Percentiles rank a stretch among this genome's conserved stretches.
These are phyloP conservation scores for Hydroisotoma schaefferi DNA, from an alignment of 2,888 invertebrate species.

Conservation along the genomic window DNA sequence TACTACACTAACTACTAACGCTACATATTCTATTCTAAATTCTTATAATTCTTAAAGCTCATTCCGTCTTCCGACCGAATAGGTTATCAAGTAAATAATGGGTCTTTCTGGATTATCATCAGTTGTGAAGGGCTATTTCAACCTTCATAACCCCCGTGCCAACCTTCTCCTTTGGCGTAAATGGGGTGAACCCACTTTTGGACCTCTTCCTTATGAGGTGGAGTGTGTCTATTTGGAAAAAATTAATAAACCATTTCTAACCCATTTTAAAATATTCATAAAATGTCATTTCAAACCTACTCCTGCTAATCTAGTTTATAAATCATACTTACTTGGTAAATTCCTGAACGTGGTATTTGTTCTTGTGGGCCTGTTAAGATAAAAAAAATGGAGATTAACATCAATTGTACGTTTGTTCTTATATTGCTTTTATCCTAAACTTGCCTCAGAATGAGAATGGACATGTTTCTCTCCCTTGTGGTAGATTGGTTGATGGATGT, in stretches of 20 bases:
- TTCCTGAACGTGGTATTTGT: conserved; percentile 32
- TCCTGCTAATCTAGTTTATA: background rate
- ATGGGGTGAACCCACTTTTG: conserved; percentile 35
- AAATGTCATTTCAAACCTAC: too few relatives aligned
- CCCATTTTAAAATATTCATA: too few relatives aligned
- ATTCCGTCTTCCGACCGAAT: too few relatives aligned
- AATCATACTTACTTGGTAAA: conserved; percentile 20
- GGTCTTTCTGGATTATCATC: too few relatives aligned
- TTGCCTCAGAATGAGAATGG: conserved; percentile 11
- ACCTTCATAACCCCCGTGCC: conserved; percentile 18
- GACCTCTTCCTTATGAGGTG: conserved; percentile 31
- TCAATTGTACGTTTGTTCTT: background rate
- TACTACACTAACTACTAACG: too few relatives aligned
- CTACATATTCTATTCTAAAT: too few relatives aligned
- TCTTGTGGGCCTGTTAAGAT: conserved; percentile 38
- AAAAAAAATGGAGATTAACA: too few relatives aligned
- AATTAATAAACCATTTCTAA: background rate
- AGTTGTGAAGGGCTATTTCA: background rate
- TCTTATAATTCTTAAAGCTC: too few relatives aligned
- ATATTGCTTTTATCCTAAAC: background rate
- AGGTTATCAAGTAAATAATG: too few relatives aligned
- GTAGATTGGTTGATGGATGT: conserved; percentile 37
- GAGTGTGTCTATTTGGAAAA: conserved; percentile 16
- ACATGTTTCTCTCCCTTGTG: conserved; percentile 32
- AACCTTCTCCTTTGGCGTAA: conserved; percentile 11